Evolutionary conservation across 2,113 vertebrate genomes (phyloP), one percentile per base, ranked within the genome.

Genomic region (Cynopterus brachyotis): DNA sequence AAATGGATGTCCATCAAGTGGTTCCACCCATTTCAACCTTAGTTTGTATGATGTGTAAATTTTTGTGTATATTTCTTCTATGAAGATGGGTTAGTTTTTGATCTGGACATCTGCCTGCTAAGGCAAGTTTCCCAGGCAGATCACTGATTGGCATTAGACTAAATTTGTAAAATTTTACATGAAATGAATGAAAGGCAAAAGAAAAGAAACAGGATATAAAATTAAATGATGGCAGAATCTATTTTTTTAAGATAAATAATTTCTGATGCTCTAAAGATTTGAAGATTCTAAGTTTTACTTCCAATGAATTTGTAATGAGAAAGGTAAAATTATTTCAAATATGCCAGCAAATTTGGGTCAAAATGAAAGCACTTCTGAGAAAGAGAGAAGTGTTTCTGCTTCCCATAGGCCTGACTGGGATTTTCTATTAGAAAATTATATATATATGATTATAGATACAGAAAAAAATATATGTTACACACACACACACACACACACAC

Each of bases 261-360:
- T 85, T 92, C 86, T 75, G 76, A 70, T 83, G 84, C 40, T 94
- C 89, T 88, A 73, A 64, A 50, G 50, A 92, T 97, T 90, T 92
- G 64, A 89, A 92, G 79, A 88, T 93, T 91, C 79, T 73, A 67
- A 85, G 47, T 90, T 95, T 95, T 95, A 89, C 85, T 95, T 95
- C 79, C 94, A 73, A 90, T 89, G 92, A 89, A 83, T 96, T 87
- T 97, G 28, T 89, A 96, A 95, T 88, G 75, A 93, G 91, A 89
- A 96, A 96, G 85, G 83, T 92, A 95, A 95, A 97, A 92, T 96
- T 64, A 66, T 96, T 96, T 94, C 89, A 80, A 96, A 70, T 45
- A 96, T 93, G 91, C 89, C 55, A 89, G 95, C 60, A 96, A 96
- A 97, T 98, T 98, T 98, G 97, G 95, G 98, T 96, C 91, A 96